Base-by-base conservation (phyloP, 2,113 vertebrate species). In the Pheucticus melanocephalus region DNA sequence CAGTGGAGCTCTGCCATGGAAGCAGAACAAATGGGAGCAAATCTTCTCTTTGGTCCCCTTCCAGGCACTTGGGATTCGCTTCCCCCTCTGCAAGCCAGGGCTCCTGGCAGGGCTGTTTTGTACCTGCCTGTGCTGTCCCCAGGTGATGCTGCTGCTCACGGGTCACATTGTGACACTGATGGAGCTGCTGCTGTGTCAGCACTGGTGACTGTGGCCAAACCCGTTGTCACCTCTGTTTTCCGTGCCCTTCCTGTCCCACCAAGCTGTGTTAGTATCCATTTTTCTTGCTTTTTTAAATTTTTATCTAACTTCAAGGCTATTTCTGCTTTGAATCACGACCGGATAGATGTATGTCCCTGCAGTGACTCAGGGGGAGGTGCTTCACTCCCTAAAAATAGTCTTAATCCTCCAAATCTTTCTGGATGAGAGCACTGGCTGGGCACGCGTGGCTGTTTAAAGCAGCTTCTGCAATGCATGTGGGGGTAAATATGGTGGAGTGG, bases 301-400 rank as follows among this genome's bases (percentile, higher is more conserved):
- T 78, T 59, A 30, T 68, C 70, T 64, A 33, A 76, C 64, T 73
- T 69, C 59, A 69, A 69, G 92, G 77, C 6, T 93, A 50, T 91
- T 87, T 93, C 70, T 88, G 53, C 45, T 70, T 70, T 25, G 66
- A 57, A 82, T 93, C 72, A 28, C 0, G 33, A 66, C 69, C 0
- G 2, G 56, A 16, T 84, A 28, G 73, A 59, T 79, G 30, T n/a
- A 8, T 54, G 57, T 92, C 85, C 88, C 78, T 45, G 5, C 75
- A 17, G 75, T 92, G 93, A 88, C 91, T 95, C 51, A 59, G 64
- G 59, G 81, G 90, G 90, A 87, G 88, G 91, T 57, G 78, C 70
- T 82, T 90, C 22, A 0, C 35, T 93, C 71, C 82, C 93, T 93
- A 95, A 90, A 94, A 88, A 93, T 94, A 93, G 82, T 45, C 51